A percentile compares a stretch with the other conserved stretches of the same genome.
Conservation (phyloP, 2,797 vertebrate species). For the Champsocephalus esox region DNA sequence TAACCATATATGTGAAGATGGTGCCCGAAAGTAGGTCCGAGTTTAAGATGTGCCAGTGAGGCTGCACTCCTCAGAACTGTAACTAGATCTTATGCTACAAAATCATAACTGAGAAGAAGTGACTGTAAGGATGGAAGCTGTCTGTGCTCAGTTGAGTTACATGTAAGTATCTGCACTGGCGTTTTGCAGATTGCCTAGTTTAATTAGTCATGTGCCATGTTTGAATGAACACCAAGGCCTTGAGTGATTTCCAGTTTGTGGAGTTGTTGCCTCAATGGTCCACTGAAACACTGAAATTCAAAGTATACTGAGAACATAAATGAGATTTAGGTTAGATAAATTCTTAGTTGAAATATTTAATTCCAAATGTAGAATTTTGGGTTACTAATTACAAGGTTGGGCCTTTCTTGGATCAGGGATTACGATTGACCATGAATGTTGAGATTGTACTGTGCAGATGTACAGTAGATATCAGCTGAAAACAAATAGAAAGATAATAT, state of each 20-base stretch:
- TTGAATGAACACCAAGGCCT: no score
- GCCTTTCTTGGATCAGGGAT: not conserved
- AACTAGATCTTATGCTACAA: not conserved
- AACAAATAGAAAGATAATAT: no score
- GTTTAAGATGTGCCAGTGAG: constrained; percentile 4
- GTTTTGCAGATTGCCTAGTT: not conserved
- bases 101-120: not conserved
- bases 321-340: no score
- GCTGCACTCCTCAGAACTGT: constrained; percentile 12
- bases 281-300: no score
- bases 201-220: not conserved
- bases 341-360: no score
- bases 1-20: constrained; percentile 2
- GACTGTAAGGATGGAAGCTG: not conserved
- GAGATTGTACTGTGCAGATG: not conserved
- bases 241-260: no score
- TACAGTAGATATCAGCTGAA: no score
- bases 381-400: not conserved
- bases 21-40: not conserved
- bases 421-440: not conserved
- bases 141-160: constrained; percentile 3
- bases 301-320: no score
- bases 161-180: not conserved
- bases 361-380: no score
- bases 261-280: no score